These are phyloP conservation scores for Epistrophe eligans DNA, from an alignment of 2,888 invertebrate species.

Conservation along the genomic window DNA sequence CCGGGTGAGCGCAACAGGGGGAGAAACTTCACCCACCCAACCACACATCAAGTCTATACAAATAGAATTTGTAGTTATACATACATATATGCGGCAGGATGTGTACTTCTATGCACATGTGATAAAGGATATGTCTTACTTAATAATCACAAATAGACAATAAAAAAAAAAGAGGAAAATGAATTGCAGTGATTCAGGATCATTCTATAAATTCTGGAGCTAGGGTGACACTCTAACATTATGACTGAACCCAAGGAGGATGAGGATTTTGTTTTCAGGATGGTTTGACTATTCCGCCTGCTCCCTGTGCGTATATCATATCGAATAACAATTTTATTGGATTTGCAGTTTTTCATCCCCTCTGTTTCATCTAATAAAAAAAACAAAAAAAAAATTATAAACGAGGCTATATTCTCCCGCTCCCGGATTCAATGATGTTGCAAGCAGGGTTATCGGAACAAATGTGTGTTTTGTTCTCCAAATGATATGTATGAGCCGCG, in stretches of 20 bases:
- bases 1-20: slow-evolving; percentile 44
- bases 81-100: slow-evolving; percentile 27
- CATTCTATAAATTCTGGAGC: slow-evolving; percentile 51
- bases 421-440: slow-evolving; percentile 41
- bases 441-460: slow-evolving; percentile 44
- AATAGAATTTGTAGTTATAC: slow-evolving; percentile 5
- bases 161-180: slow-evolving; percentile 26
- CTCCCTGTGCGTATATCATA: slow-evolving; percentile 50
- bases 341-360: slow-evolving; percentile 64
- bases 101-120: slow-evolving; percentile 45
- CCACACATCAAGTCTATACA: slow-evolving; percentile 7
- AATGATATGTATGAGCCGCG: slow-evolving; percentile 52
- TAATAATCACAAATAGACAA: slow-evolving; percentile 56
- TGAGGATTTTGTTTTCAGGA: slow-evolving; percentile 52
- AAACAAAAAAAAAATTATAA: too few species aligned
- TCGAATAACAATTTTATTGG: slow-evolving; percentile 76
- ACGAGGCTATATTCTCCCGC: background rate
- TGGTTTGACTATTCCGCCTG: background rate
- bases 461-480: slow-evolving; percentile 46
- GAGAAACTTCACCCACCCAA: slow-evolving; percentile 30
- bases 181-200: slow-evolving; percentile 74
- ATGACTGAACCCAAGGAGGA: slow-evolving; percentile 39
- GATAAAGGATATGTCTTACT: slow-evolving; percentile 66
- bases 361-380: slow-evolving; percentile 42
- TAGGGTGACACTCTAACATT: slow-evolving; percentile 56